phyloP scores from a whole-genome alignment of 2,113 vertebrate genomes.

The Sprattus sprattus region DNA sequence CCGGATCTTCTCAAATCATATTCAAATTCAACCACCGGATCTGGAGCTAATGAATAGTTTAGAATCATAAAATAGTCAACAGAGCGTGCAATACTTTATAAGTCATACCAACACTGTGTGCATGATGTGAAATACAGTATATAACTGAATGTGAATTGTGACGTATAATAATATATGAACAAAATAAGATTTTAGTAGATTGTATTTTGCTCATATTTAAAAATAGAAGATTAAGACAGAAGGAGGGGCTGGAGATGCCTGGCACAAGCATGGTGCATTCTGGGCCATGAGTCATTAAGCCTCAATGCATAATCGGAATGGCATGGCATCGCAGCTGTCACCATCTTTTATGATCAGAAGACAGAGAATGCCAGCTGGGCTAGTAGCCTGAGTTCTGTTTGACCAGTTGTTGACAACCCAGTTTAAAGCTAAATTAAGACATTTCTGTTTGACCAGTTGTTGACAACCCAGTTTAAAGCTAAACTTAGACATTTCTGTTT shows the following conservation, averaged over 20 bases:
- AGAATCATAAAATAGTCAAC: background rate
- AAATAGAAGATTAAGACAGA: background rate
- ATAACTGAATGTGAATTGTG: background rate
- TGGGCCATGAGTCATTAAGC: constrained; percentile 10
- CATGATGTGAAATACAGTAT: background rate
- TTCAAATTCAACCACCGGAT: no score
- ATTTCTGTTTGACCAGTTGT: background rate
- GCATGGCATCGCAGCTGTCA: constrained; percentile 10
- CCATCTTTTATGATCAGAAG: background rate
- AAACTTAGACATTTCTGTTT: background rate
- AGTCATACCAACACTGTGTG: background rate
- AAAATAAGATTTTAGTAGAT: background rate
- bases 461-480: no score
- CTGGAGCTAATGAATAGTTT: background rate
- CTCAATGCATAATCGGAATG: background rate
- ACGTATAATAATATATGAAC: background rate
- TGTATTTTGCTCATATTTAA: background rate
- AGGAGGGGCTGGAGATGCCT: background rate
- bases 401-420: background rate
- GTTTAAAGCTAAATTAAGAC: background rate
- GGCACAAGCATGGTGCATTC: background rate
- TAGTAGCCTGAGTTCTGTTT: background rate
- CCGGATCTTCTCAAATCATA: background rate
- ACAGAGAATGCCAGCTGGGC: background rate
- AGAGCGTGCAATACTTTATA: background rate